These are phyloP conservation scores for Notodonta ziczac DNA, from an alignment of 2,888 invertebrate genomes.

Conservation along the genomic window DNA sequence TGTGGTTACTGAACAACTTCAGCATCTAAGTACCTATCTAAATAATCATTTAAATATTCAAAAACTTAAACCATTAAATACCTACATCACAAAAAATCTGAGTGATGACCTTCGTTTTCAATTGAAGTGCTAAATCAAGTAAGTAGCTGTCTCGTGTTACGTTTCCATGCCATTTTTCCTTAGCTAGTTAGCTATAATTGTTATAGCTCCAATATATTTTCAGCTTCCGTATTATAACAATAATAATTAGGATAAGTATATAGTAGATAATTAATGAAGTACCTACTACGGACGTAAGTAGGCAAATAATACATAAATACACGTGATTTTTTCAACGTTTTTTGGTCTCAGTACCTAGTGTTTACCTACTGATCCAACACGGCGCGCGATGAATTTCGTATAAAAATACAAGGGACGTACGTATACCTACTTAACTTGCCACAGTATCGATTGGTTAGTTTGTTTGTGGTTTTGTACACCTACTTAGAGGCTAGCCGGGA, in stretches of 20 bases:
- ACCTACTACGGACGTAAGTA: no score
- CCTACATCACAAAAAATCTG: background rate
- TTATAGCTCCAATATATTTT: no score
- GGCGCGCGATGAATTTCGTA: background rate
- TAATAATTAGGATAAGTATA: no score
- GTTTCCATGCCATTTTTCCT: background rate
- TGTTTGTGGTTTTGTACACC: background rate
- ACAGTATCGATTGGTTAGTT: constrained; percentile 1
- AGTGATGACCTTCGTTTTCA: background rate
- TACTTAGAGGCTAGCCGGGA: no score
- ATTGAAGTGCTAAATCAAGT: background rate
- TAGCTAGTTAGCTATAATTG: no score
- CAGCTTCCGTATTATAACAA: no score
- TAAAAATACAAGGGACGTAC: background rate
- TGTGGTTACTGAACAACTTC: no score
- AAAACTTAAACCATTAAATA: no score
- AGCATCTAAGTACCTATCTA: background rate
- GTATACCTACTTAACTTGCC: background rate
- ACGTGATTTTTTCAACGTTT: no score
- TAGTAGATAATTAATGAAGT: no score
- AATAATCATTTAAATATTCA: background rate
- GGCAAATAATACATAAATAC: no score
- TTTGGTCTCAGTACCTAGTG: background rate
- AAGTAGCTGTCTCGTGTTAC: background rate
- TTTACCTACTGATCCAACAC: background rate